These are phyloP conservation scores for Urocynchramus pylzowi DNA, from an alignment of 2,113 vertebrate genomes.

Conservation along the genomic window DNA sequence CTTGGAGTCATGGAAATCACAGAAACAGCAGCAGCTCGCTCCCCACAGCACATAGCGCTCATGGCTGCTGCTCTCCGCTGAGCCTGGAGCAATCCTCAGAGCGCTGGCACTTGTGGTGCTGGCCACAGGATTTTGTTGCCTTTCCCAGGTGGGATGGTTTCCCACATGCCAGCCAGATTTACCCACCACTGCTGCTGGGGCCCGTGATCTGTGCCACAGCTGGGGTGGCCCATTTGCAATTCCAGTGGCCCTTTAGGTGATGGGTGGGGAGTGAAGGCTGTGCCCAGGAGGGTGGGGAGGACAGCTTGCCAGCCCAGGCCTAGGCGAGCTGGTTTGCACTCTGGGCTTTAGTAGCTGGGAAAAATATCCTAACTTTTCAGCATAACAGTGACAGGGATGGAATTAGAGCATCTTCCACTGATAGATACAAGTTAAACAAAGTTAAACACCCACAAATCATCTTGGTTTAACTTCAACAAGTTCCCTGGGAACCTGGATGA, in stretches of 20 bases:
- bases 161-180: rapidly evolving
- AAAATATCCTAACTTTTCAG: neutral
- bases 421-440: neutral
- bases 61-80: rapidly evolving
- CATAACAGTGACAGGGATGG: neutral
- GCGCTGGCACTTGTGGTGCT: rapidly evolving
- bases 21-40: neutral
- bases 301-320: rapidly evolving
- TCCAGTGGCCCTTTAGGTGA: neutral
- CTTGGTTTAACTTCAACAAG: neutral
- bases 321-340: neutral
- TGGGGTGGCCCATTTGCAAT: neutral
- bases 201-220: neutral
- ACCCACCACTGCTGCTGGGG: neutral
- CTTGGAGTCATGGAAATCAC: neutral
- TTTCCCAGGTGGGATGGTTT: neutral
- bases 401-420: neutral
- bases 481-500: neutral
- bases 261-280: neutral
- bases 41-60: rapidly evolving
- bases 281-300: neutral
- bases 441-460: neutral
- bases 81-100: neutral
- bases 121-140: no score
- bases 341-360: neutral